Percentiles rank a stretch among this genome's conserved stretches.
These are phyloP conservation scores for Cyanoliseus patagonus DNA, from an alignment of 2,113 vertebrate species.

Conservation along the genomic window DNA sequence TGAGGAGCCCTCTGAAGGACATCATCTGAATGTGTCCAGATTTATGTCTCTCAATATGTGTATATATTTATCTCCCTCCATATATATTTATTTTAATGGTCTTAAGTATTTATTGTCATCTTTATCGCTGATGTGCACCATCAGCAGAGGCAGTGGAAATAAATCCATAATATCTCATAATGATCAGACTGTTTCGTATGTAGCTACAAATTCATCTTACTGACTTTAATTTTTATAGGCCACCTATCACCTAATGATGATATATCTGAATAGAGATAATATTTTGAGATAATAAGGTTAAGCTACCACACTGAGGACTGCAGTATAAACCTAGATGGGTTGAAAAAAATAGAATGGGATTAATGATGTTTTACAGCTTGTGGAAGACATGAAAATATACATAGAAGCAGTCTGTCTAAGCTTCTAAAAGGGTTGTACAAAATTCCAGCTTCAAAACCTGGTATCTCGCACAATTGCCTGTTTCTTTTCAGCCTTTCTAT, in stretches of 20 bases:
- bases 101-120: background rate
- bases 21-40: background rate
- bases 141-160: background rate
- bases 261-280: background rate
- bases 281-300: slow-evolving; percentile 3
- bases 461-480: background rate
- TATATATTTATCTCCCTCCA: background rate
- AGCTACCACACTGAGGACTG: background rate
- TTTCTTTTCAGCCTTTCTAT: background rate
- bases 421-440: background rate
- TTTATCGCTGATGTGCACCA: background rate
- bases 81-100: background rate
- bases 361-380: background rate
- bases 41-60: background rate
- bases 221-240: background rate
- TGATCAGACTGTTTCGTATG: background rate
- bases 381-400: background rate
- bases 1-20: background rate
- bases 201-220: background rate
- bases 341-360: background rate
- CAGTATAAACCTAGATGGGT: background rate
- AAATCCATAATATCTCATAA: background rate
- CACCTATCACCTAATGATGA: background rate
- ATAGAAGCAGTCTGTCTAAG: background rate
- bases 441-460: background rate